A percentile compares a stretch with the other conserved stretches of the same genome.
Conservation (phyloP, 2,113 vertebrate genomes). For the Daphoenositta chrysoptera region DNA sequence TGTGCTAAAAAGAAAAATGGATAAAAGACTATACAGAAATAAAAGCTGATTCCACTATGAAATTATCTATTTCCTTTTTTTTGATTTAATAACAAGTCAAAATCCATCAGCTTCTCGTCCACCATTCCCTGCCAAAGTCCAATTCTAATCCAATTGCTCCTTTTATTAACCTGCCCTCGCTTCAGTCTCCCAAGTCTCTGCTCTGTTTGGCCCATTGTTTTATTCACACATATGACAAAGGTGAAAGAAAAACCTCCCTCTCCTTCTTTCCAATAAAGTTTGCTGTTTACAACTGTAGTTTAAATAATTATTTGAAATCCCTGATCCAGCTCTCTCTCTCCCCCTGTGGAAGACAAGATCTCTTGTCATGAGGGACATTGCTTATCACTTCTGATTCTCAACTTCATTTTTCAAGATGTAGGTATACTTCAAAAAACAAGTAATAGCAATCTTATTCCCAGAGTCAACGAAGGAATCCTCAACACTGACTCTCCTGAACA, state of each 20-base stretch:
- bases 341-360: background rate
- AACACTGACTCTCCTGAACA: background rate
- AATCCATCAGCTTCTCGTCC: constrained; percentile 34
- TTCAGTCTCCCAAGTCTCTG: background rate
- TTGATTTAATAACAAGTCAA: constrained; percentile 49
- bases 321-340: background rate
- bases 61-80: constrained; percentile 31
- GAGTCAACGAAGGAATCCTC: background rate
- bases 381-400: background rate
- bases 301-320: constrained; percentile 14
- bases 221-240: constrained; percentile 14
- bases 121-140: constrained; percentile 16
- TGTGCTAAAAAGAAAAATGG: background rate
- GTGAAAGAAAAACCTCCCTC: constrained; percentile 20
- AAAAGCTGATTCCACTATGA: background rate
- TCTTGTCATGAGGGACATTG: background rate
- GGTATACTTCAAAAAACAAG: background rate
- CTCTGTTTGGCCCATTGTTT: constrained; percentile 22
- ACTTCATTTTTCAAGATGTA: background rate
- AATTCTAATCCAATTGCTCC: constrained; percentile 45
- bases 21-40: background rate
- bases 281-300: background rate
- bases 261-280: constrained; percentile 9
- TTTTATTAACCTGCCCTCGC: constrained; percentile 25
- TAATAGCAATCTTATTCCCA: background rate